A percentile compares a stretch with the other conserved stretches of the same genome.
Conservation (phyloP, 2,888 invertebrate species). For the Hypomecis punctinalis region DNA sequence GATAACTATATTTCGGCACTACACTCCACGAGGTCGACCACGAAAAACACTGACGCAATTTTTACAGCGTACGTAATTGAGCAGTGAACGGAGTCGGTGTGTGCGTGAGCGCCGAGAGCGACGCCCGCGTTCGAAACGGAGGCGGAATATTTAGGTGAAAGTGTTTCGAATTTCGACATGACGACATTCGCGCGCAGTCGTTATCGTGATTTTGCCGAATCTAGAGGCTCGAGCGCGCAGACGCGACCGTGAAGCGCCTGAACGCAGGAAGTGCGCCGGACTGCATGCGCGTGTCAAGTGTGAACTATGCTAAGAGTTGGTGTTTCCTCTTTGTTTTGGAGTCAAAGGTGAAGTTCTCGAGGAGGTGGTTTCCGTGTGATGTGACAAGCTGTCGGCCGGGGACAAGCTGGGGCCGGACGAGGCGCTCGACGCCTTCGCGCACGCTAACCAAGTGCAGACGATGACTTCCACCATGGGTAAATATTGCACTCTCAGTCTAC, state of each 20-base stretch:
- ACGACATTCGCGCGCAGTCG: constrained; percentile 85
- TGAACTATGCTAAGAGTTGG: constrained; percentile 76
- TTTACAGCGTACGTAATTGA: constrained; percentile 84
- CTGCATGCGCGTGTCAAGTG: constrained; percentile 69
- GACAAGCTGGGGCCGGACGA: constrained; percentile 76
- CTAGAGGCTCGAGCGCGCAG: constrained; percentile 79
- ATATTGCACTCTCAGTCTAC: constrained; percentile 47
- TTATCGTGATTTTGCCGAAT: constrained; percentile 85
- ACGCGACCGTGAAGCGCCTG: constrained; percentile 59
- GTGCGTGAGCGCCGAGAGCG: constrained; percentile 84
- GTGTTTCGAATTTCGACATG: constrained; percentile 85
- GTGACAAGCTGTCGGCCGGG: constrained; percentile 79
- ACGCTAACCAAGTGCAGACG: constrained; percentile 76
- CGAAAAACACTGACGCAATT: constrained; percentile 85
- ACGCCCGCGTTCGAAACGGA: constrained; percentile 84
- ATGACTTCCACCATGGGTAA: constrained; percentile 85
- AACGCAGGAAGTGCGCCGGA: constrained; percentile 72
- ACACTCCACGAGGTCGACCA: constrained; percentile 76
- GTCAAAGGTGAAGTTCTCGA: constrained; percentile 77
- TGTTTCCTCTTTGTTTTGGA: constrained; percentile 72
- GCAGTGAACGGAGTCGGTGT: constrained; percentile 74
- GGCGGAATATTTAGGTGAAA: constrained; percentile 86
- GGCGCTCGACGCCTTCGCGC: constrained; percentile 77
- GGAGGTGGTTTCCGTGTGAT: constrained; percentile 74
- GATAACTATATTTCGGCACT: constrained; percentile 81